Conservation (phyloP, 2,797 vertebrate genomes). For the Rhynchonycteris naso region DNA sequence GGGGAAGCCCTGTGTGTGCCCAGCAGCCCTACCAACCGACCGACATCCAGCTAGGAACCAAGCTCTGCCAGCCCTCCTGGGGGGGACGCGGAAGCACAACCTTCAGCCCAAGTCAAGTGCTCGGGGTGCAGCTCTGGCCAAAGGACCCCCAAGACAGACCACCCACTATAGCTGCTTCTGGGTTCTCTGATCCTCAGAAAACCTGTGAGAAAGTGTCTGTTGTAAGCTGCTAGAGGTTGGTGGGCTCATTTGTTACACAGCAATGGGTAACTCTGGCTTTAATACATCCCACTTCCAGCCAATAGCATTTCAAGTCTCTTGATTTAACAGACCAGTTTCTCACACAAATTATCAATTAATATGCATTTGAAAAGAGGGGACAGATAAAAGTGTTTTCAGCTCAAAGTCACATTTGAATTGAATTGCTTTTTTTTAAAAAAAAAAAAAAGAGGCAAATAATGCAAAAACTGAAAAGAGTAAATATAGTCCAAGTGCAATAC, state of each 20-base stretch:
- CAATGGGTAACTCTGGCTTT: conserved; percentile 35
- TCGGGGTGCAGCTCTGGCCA: background rate
- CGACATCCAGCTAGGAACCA: background rate
- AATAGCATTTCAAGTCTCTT: conserved; percentile 54
- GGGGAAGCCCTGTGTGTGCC: background rate
- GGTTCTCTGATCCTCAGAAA: background rate
- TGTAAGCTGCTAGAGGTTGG: background rate
- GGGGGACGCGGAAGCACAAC: background rate
- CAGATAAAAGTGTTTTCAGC: conserved; percentile 66
- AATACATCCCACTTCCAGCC: conserved; percentile 51
- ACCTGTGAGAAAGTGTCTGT: background rate
- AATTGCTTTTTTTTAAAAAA: conserved; percentile 69
- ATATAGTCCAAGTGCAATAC: background rate
- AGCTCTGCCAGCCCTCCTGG: background rate
- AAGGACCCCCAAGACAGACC: background rate
- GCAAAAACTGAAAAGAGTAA: background rate
- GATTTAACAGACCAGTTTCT: conserved; percentile 57
- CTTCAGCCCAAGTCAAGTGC: background rate
- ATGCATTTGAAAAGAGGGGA: conserved; percentile 53
- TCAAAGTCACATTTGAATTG: conserved; percentile 55
- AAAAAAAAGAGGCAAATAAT: conserved; percentile 12
- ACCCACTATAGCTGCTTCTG: background rate
- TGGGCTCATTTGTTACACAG: background rate
- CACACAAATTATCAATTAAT: conserved; percentile 59
- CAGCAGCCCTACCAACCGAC: background rate